Base-by-base conservation (phyloP, 2,888 invertebrate genomes). In the Galerucella calmariensis region DNA sequence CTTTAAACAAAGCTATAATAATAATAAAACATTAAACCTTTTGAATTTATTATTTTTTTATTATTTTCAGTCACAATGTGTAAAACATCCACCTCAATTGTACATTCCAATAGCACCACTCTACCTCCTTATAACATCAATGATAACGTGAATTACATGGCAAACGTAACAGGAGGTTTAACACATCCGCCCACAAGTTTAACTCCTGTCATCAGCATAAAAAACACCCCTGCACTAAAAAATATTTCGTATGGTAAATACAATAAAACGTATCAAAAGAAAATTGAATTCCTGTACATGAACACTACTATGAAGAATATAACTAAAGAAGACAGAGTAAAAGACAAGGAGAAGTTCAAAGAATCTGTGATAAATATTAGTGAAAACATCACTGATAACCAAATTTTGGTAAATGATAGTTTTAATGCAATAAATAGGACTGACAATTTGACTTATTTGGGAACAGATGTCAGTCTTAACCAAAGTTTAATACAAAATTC, bases 351-450 rank as follows among this genome's bases (percentile, higher is more conserved):
- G 35, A 72, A 79, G 70, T 75, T 77, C 78, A 84, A 80, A 81
- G 82, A 85, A 82, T 80, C 86, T 87, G 86, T 86, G 86, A 87
- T 87, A 86, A 84, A 84, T 74, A 80, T 81, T 77, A 84, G 83
- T 80, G 81, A 79, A 67, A 84, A 81, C 72, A 70, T 78, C 68
- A 81, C 83, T 68, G 85, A 84, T 71, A 83, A 82, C 76, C 82
- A 83, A 61, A 65, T 77, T 53, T 74, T 74, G 69, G 72, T 80
- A 59, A 82, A 83, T 79, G 75, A 79, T 65, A 82, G 78, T 74
- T 79, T 82, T 73, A 81, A 72, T 78, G 77, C 81, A 74, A 81
- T 82, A 77, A 84, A 82, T 76, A 78, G 81, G 75, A 82, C 81
- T 46, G 84, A 84, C 65, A 85, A 84, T 80, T 70, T 82, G 61